A percentile compares a stretch with the other conserved stretches of the same genome.
Evolutionary conservation across 2,113 vertebrate genomes (phyloP).

Genomic region (Machaerirhynchus nigripectus): DNA sequence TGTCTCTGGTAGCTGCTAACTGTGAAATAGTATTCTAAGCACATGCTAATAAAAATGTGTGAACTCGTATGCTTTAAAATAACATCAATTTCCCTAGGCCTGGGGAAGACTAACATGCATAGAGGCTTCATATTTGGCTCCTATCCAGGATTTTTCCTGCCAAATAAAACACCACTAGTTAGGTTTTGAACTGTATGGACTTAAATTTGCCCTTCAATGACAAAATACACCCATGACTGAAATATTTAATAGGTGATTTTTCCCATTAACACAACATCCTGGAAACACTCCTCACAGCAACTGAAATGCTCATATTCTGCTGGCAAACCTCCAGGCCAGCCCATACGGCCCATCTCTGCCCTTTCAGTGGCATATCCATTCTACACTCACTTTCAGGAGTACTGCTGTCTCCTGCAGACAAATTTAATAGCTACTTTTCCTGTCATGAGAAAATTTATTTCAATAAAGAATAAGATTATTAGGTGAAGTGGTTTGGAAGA

Average conservation of each 20-base stretch:
- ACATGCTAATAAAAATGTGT: constrained; percentile 7
- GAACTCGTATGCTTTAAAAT: neutral
- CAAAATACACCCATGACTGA: neutral
- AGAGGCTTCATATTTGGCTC: neutral
- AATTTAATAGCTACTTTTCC: neutral
- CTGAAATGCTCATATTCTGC: neutral
- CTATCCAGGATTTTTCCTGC: neutral
- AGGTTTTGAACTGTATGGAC: neutral
- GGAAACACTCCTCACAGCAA: neutral
- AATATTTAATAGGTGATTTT: neutral
- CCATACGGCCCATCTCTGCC: neutral
- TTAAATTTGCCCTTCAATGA: neutral
- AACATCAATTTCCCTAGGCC: neutral
- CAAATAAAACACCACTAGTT: neutral
- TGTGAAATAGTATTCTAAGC: constrained; percentile 19
- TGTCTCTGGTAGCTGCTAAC: neutral
- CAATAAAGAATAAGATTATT: neutral
- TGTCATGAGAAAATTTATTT: neutral
- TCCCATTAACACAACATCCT: neutral
- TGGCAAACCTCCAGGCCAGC: neutral
- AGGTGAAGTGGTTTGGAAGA: neutral
- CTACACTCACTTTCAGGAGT: neutral
- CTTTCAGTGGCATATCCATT: neutral
- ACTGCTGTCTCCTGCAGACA: neutral
- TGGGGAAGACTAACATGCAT: neutral